These are phyloP conservation scores for Eidolon helvum DNA, from an alignment of 2,113 vertebrate species.

Conservation along the genomic window DNA sequence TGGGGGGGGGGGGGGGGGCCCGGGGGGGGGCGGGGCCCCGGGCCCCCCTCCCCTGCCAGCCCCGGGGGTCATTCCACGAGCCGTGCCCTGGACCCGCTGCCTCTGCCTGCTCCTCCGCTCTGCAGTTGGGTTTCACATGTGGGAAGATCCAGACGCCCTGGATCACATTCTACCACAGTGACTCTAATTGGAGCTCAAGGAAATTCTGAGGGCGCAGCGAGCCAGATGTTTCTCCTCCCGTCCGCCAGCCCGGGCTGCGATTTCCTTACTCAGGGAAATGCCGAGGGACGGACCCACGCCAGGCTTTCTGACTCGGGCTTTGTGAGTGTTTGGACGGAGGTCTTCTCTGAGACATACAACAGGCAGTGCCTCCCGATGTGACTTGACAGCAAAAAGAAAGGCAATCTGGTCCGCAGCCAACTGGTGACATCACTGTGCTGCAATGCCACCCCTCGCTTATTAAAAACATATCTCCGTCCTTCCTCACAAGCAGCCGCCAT, in stretches of 20 bases:
- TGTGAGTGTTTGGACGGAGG: conserved; percentile 40
- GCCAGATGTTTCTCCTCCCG: conserved; percentile 65
- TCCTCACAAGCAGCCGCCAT: conserved; percentile 1
- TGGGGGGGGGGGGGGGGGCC: too few species aligned
- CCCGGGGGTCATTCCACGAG: too few species aligned
- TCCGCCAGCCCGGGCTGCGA: conserved; percentile 12
- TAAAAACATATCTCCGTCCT: conserved; percentile 44
- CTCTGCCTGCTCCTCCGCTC: conserved; percentile 80
- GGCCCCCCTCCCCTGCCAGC: too few species aligned
- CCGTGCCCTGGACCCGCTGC: conserved; percentile 74
- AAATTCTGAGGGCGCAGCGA: conserved; percentile 73
- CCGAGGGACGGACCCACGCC: background rate
- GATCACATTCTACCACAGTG: conserved; percentile 89
- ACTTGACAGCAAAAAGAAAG: conserved; percentile 47
- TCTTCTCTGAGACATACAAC: conserved; percentile 30
- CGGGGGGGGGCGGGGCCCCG: too few species aligned
- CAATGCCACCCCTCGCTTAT: conserved; percentile 37
- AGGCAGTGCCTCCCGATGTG: conserved; percentile 46
- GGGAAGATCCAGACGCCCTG: conserved; percentile 87
- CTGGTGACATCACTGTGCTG: conserved; percentile 56
- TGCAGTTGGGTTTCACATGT: conserved; percentile 87
- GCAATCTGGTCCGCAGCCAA: conserved; percentile 29
- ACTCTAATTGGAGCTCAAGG: conserved; percentile 89
- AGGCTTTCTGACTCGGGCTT: conserved; percentile 38
- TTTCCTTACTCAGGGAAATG: conserved; percentile 32